These are phyloP conservation scores for Cryptus armator DNA, from an alignment of 2,888 invertebrate genomes.

Conservation along the genomic window DNA sequence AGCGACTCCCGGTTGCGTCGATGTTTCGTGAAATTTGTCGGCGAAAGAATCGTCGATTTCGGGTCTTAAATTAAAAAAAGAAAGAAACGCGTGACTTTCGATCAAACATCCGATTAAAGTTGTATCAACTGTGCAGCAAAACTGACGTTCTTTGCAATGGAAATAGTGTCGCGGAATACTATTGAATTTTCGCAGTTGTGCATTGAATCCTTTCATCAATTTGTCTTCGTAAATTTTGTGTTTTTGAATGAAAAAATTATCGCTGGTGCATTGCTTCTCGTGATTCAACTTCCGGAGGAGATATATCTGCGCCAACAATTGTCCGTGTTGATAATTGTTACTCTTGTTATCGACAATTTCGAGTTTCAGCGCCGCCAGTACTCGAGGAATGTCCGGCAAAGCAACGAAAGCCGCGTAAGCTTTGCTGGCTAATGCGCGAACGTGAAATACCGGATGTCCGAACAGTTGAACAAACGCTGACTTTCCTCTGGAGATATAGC, in stretches of 20 bases:
- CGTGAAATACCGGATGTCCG: slow-evolving; percentile 75
- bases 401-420: slow-evolving; percentile 79
- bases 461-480: slow-evolving; percentile 70
- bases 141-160: not conserved
- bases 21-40: slow-evolving; percentile 42
- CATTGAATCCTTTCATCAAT: not conserved
- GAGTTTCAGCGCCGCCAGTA: slow-evolving; percentile 69
- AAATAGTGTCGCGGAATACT: not conserved
- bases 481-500: slow-evolving; percentile 69
- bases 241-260: slow-evolving; percentile 20
- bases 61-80: not conserved
- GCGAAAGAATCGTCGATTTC: not conserved
- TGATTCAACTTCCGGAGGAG: slow-evolving; percentile 71
- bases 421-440: slow-evolving; percentile 81
- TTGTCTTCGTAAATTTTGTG: slow-evolving; percentile 13
- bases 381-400: slow-evolving; percentile 67
- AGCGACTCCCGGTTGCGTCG: slow-evolving; percentile 75
- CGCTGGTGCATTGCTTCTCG: slow-evolving; percentile 42
- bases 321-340: slow-evolving; percentile 79
- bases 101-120: slow-evolving; percentile 38
- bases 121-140: slow-evolving; percentile 42
- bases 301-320: slow-evolving; percentile 75
- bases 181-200: slow-evolving; percentile 35
- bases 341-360: slow-evolving; percentile 32
- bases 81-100: not conserved